A percentile compares a stretch with the other conserved stretches of the same genome.
Conservation (phyloP, 2,113 vertebrate species). For the Sisor rabdophorus region DNA sequence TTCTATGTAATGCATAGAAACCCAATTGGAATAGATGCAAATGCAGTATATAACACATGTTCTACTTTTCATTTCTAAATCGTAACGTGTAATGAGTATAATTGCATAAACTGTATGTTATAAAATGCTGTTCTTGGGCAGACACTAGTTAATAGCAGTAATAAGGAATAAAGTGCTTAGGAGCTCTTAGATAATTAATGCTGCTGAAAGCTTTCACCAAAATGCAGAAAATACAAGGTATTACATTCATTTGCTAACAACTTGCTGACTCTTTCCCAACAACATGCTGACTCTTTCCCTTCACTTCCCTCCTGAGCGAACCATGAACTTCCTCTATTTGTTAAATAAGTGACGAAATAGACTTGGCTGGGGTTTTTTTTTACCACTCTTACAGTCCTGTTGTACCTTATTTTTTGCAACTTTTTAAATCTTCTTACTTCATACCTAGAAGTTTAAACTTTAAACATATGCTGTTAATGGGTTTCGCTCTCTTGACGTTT, state of each 20-base stretch:
- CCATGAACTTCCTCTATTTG: constrained; percentile 33
- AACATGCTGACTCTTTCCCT: constrained; percentile 14
- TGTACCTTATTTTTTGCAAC: not conserved
- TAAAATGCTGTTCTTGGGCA: not conserved
- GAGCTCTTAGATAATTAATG: not conserved
- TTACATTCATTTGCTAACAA: constrained; percentile 30
- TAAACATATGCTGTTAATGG: not conserved
- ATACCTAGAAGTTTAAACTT: not conserved
- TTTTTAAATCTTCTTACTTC: not conserved
- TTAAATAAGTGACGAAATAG: constrained; percentile 20
- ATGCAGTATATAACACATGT: not conserved
- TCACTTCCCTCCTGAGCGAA: constrained; percentile 17
- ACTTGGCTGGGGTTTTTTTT: not conserved
- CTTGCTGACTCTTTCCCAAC: constrained; percentile 20
- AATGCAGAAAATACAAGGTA: constrained; percentile 3
- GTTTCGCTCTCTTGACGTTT: not conserved
- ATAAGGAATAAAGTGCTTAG: constrained; percentile 28
- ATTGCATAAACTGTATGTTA: not conserved
- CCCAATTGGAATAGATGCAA: not conserved
- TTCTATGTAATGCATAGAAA: not conserved
- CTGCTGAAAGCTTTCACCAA: too few species aligned
- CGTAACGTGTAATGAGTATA: not conserved
- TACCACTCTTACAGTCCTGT: not conserved
- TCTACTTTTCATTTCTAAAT: not conserved
- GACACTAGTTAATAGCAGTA: not conserved